Evolutionary conservation across 2,113 vertebrate species (phyloP).

Genomic region (Perca fluviatilis): DNA sequence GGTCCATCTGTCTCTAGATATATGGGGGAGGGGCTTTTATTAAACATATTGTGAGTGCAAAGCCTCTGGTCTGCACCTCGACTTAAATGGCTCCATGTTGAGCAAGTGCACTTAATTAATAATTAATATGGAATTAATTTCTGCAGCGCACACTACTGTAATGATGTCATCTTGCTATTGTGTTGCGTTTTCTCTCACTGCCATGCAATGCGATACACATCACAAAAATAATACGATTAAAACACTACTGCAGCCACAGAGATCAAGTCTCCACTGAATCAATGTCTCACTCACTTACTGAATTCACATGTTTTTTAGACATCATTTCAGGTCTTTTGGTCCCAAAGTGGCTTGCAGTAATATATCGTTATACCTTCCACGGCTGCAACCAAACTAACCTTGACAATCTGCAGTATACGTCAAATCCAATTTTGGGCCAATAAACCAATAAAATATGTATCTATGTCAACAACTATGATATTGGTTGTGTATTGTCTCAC

Average conservation of each 20-base stretch:
- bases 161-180: neutral
- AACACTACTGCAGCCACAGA: neutral
- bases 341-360: neutral
- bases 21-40: slow-evolving; percentile 62
- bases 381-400: neutral
- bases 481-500: neutral
- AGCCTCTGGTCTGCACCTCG: slow-evolving; percentile 8
- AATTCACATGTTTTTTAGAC: neutral
- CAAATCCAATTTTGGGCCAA: neutral
- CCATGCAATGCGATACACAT: neutral
- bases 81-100: neutral
- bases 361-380: neutral
- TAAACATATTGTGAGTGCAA: slow-evolving; percentile 16
- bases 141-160: neutral
- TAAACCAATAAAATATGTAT: neutral
- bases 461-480: neutral
- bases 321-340: neutral
- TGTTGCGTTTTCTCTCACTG: neutral
- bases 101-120: neutral
- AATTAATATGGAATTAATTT: neutral
- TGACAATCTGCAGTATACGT: neutral
- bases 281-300: neutral
- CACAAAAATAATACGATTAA: neutral
- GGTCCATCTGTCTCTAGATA: slow-evolving; percentile 68
- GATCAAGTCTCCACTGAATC: neutral